phyloP scores from a whole-genome alignment of 2,113 vertebrate genomes.

The Orientallactaga bullata region DNA sequence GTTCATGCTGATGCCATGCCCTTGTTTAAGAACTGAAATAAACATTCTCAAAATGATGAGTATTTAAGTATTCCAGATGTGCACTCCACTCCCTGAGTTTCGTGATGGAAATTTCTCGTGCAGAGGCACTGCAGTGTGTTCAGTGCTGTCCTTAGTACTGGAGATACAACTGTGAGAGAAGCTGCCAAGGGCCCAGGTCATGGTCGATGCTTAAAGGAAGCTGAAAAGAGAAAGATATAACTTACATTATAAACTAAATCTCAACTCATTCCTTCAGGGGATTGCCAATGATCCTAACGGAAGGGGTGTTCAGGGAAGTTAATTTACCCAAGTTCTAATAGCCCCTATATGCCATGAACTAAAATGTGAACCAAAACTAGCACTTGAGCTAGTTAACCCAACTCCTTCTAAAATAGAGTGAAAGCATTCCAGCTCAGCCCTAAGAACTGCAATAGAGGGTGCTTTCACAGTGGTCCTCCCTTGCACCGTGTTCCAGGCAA shows the following conservation, averaged over 20 bases:
- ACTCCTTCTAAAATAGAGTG: background rate
- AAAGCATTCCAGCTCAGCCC: background rate
- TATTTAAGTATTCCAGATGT: background rate
- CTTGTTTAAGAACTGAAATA: constrained; percentile 25
- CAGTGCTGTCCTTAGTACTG: background rate
- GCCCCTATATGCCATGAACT: background rate
- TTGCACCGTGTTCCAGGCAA: background rate
- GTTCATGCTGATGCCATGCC: background rate
- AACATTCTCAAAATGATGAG: background rate
- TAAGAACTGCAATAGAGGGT: background rate
- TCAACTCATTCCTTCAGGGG: background rate
- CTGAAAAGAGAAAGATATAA: background rate
- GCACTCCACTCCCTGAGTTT: background rate
- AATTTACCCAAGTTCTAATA: background rate
- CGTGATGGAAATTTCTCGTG: background rate
- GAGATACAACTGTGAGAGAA: background rate
- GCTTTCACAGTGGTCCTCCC: background rate
- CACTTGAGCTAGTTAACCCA: background rate
- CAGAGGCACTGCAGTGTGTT: background rate
- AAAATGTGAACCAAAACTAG: background rate
- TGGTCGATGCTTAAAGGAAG: background rate
- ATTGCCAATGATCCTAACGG: background rate
- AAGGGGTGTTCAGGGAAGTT: background rate
- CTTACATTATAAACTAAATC: background rate
- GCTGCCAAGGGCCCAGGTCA: background rate